A percentile compares a stretch with the other conserved stretches of the same genome.
These are phyloP conservation scores for Lonchura striata DNA, from an alignment of 2,113 vertebrate species.

Conservation along the genomic window DNA sequence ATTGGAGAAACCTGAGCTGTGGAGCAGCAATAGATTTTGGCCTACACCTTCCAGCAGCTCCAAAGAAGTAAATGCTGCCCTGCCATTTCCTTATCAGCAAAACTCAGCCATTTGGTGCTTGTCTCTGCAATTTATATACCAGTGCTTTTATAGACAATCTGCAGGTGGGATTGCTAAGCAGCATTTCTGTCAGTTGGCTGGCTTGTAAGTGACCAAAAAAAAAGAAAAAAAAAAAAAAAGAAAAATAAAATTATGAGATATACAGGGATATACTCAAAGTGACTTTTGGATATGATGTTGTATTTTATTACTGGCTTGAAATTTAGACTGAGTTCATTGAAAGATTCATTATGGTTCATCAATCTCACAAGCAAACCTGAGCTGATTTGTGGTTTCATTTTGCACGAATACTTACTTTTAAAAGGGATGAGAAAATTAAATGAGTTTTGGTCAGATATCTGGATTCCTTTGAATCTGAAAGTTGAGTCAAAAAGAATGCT, in stretches of 20 bases:
- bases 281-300: background rate
- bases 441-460: conserved; percentile 39
- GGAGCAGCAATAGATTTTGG: background rate
- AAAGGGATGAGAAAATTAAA: conserved; percentile 36
- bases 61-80: background rate
- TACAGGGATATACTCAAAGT: background rate
- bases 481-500: conserved; percentile 23
- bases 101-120: background rate
- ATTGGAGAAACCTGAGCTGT: background rate
- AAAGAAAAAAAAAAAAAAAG: background rate
- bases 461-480: conserved; percentile 38
- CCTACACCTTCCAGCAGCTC: background rate
- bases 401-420: conserved; percentile 22
- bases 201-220: background rate
- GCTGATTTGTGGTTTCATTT: conserved; percentile 42
- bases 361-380: conserved; percentile 8
- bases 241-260: background rate
- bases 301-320: conserved; percentile 24
- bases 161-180: background rate
- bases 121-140: background rate
- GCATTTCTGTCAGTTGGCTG: background rate
- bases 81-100: background rate
- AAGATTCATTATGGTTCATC: conserved; percentile 12
- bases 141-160: background rate
- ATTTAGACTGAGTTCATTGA: background rate